Percentiles rank a stretch among this genome's conserved stretches.
These are phyloP conservation scores for Macroramphosus scolopax DNA, from an alignment of 2,797 vertebrate genomes.

Conservation along the genomic window DNA sequence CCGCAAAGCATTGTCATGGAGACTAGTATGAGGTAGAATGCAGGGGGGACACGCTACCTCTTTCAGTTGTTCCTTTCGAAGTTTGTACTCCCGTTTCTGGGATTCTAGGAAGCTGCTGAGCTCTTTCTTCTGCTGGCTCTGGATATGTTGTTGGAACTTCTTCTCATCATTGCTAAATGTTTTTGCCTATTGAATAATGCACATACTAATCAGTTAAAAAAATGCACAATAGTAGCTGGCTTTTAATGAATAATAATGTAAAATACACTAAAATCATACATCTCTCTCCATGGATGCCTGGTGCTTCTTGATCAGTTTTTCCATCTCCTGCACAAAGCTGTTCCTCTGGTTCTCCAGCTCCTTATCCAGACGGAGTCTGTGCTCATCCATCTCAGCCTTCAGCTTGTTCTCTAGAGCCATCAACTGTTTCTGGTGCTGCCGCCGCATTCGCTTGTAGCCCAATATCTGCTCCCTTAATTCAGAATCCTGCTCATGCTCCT, in stretches of 20 bases:
- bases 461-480: constrained; percentile 98
- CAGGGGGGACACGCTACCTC: constrained; percentile 76
- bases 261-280: no score
- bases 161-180: constrained; percentile 95
- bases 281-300: constrained; percentile 97
- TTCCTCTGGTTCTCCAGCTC: constrained; percentile 98
- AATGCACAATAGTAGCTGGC: no score
- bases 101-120: constrained; percentile 94
- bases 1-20: neutral
- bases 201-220: constrained; percentile 6
- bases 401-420: constrained; percentile 98
- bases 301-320: constrained; percentile 98
- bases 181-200: constrained; percentile 81
- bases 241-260: no score
- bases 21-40: neutral
- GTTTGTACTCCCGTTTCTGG: constrained; percentile 97
- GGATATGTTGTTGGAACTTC: constrained; percentile 98
- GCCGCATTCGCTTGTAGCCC: constrained; percentile 97
- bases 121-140: constrained; percentile 98
- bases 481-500: constrained; percentile 98
- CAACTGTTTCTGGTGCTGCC: constrained; percentile 98
- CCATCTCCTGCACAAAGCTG: constrained; percentile 95
- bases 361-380: constrained; percentile 97
- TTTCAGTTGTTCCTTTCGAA: constrained; percentile 97
- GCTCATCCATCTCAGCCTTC: constrained; percentile 97